Conservation (phyloP, 2,888 invertebrate species). For the Amphiduros pacificus region DNA sequence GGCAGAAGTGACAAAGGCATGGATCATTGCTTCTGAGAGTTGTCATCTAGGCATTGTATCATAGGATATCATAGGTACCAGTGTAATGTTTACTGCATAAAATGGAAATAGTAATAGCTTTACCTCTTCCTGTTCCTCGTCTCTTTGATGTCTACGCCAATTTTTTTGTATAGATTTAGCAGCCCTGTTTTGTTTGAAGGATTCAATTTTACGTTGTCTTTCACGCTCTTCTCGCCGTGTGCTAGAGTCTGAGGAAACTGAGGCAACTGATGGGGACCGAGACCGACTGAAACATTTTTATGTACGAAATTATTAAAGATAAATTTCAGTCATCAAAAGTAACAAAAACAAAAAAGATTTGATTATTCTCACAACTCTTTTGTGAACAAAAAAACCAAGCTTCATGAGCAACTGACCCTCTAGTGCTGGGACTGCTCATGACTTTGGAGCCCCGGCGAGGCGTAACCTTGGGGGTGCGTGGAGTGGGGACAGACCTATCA, state of each 20-base stretch:
- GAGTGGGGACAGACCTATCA: constrained; percentile 15
- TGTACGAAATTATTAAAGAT: not conserved
- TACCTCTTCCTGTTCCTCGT: not conserved
- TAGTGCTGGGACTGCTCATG: not conserved
- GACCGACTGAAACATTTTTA: not conserved
- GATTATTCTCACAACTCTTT: too few species aligned
- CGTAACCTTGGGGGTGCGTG: constrained; percentile 1
- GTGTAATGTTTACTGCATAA: too few species aligned
- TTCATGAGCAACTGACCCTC: too few species aligned
- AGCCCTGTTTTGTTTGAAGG: constrained; percentile 35
- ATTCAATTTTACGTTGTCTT: constrained; percentile 26
- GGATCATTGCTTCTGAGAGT: too few species aligned
- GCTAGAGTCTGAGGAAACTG: constrained; percentile 11
- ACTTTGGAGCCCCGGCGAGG: not conserved
- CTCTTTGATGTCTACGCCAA: constrained; percentile 46
- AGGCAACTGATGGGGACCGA: constrained; percentile 13
- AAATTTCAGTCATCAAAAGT: not conserved
- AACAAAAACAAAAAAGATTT: not conserved
- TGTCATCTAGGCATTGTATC: too few species aligned
- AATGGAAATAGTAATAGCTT: too few species aligned
- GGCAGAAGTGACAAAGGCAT: too few species aligned
- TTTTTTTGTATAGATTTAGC: constrained; percentile 49
- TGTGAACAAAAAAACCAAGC: too few species aligned
- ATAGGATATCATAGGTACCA: too few species aligned
- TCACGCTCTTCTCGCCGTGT: constrained; percentile 13